These are phyloP conservation scores for Trogon melanurus DNA, from an alignment of 2,113 vertebrate species.

Conservation along the genomic window DNA sequence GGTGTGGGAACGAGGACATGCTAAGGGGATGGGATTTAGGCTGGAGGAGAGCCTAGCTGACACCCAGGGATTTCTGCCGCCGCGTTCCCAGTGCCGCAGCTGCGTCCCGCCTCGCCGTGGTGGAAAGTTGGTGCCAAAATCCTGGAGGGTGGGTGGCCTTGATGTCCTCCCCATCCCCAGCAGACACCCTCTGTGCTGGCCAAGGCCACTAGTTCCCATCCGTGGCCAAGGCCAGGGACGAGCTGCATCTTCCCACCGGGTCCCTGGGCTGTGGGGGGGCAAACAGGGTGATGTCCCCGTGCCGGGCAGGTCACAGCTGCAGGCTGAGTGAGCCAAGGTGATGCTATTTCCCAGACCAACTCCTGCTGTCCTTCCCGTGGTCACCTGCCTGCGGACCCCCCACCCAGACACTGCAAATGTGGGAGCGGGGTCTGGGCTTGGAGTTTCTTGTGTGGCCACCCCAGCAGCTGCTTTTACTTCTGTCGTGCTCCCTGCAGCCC, in stretches of 20 bases:
- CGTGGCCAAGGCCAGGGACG: background rate
- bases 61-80: too few species aligned
- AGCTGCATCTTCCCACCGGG: background rate
- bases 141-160: background rate
- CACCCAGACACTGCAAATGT: background rate
- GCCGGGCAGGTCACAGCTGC: background rate
- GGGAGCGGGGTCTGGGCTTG: background rate
- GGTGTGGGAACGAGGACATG: background rate
- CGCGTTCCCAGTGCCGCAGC: background rate
- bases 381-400: background rate
- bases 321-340: background rate
- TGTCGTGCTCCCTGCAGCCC: background rate
- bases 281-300: rapidly evolving
- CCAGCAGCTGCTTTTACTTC: too few species aligned
- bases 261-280: background rate
- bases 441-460: background rate
- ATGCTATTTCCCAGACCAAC: background rate
- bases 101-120: background rate
- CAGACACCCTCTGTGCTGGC: background rate
- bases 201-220: background rate
- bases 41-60: background rate
- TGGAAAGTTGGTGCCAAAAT: background rate
- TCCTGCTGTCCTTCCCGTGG: background rate
- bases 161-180: background rate
- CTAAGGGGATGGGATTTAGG: background rate